Conservation (phyloP, 2,113 vertebrate species). For the Tenebrosternarchus preto region DNA sequence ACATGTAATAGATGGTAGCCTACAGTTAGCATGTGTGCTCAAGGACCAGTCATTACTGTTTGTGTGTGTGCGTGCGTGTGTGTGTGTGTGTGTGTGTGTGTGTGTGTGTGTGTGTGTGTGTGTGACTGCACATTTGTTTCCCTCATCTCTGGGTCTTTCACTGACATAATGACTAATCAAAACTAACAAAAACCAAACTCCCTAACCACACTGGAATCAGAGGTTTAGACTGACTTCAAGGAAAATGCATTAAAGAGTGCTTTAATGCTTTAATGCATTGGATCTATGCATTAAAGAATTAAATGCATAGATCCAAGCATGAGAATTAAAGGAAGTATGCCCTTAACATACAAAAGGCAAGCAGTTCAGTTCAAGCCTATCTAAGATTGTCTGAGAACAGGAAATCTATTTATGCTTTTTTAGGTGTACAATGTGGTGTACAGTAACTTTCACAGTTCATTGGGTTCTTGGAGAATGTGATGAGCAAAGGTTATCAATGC, state of each 20-base stretch:
- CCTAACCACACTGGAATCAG: background rate
- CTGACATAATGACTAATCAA: background rate
- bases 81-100: no score
- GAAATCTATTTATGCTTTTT: background rate
- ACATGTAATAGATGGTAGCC: no score
- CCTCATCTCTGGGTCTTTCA: background rate
- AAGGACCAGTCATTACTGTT: no score
- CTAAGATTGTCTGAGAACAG: conserved; percentile 5
- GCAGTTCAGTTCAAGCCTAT: background rate
- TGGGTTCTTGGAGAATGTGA: background rate
- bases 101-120: no score
- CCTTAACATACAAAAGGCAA: background rate
- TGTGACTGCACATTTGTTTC: background rate
- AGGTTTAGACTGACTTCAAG: background rate
- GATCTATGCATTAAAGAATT: no score
- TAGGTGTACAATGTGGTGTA: conserved; percentile 4
- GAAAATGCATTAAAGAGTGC: background rate
- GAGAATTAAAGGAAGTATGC: background rate
- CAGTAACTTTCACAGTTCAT: background rate
- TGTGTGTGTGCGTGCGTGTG: no score
- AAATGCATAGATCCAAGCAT: background rate
- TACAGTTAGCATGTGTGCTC: no score
- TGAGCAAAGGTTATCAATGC: background rate
- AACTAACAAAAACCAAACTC: background rate
- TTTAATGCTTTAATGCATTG: background rate